Conservation (phyloP, 2,113 vertebrate genomes). For the Rhinolophus sinicus region DNA sequence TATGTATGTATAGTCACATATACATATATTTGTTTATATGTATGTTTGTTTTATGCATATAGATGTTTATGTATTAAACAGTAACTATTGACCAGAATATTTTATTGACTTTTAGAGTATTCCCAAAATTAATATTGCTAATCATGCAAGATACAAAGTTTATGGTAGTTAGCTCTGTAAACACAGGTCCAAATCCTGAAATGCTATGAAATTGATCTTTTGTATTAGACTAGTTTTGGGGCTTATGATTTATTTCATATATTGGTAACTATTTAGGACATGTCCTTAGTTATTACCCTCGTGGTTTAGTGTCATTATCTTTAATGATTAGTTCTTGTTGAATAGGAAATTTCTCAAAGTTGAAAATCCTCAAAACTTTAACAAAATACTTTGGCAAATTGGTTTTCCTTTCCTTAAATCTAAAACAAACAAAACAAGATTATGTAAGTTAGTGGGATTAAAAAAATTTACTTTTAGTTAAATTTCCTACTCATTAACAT, state of each 20-base stretch:
- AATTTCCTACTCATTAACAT: not conserved
- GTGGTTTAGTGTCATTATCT: not conserved
- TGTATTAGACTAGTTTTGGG: not conserved
- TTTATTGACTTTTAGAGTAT: not conserved
- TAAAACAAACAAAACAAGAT: not conserved
- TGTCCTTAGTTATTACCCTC: not conserved
- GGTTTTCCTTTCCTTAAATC: constrained; percentile 5
- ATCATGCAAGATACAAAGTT: not conserved
- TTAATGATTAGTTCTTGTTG: not conserved
- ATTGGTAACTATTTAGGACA: constrained; percentile 10
- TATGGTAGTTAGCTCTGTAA: constrained; percentile 12
- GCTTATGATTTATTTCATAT: not conserved
- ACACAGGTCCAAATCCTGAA: not conserved
- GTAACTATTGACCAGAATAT: not conserved
- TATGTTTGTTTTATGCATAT: not conserved
- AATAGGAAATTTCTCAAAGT: not conserved
- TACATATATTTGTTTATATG: not conserved
- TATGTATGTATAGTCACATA: not conserved
- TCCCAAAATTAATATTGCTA: not conserved
- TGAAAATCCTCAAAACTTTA: not conserved
- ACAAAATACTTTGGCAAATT: not conserved
- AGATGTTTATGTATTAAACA: not conserved
- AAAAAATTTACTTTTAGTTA: not conserved
- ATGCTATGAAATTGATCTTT: not conserved
- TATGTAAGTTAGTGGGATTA: not conserved